Evolutionary conservation across 2,797 vertebrate species (phyloP).

Genomic region (Falco naumanni): DNA sequence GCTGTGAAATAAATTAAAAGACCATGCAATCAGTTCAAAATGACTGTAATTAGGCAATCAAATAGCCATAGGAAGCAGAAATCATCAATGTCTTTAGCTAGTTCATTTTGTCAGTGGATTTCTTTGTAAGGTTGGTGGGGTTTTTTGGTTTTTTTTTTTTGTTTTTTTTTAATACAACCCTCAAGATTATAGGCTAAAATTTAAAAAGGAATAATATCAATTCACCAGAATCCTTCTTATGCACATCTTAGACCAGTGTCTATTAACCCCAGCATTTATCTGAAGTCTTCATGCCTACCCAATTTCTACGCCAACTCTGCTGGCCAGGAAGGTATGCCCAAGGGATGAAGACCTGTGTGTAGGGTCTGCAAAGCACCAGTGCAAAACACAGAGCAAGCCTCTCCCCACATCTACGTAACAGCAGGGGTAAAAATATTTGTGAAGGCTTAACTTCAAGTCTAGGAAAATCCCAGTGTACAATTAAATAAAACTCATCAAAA

Average conservation of each 20-base stretch:
- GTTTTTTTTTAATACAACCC: background rate
- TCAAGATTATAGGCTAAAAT: conserved; percentile 34
- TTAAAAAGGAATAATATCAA: background rate
- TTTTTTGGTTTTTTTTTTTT: background rate
- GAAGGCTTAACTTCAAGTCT: conserved; percentile 11
- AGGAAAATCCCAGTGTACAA: conserved; percentile 56
- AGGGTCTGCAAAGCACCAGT: background rate
- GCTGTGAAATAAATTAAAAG: conserved; percentile 76
- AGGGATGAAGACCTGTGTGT: rapidly evolving
- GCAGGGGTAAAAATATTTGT: background rate
- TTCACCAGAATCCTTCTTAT: conserved; percentile 13
- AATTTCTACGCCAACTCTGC: background rate
- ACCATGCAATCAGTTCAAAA: conserved; percentile 66
- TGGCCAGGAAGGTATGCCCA: background rate
- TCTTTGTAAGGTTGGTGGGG: background rate
- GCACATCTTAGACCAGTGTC: background rate
- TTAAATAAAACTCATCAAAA: conserved; percentile 68
- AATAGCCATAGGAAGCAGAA: conserved; percentile 56
- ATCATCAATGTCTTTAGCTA: conserved; percentile 46
- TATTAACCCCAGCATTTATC: conserved; percentile 12
- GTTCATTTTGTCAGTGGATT: conserved; percentile 21
- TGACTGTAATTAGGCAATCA: conserved; percentile 70
- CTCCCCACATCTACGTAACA: background rate
- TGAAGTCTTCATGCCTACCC: background rate
- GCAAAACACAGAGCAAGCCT: background rate